phyloP scores from a whole-genome alignment of 2,113 vertebrate species.

The Damaliscus lunatus region DNA sequence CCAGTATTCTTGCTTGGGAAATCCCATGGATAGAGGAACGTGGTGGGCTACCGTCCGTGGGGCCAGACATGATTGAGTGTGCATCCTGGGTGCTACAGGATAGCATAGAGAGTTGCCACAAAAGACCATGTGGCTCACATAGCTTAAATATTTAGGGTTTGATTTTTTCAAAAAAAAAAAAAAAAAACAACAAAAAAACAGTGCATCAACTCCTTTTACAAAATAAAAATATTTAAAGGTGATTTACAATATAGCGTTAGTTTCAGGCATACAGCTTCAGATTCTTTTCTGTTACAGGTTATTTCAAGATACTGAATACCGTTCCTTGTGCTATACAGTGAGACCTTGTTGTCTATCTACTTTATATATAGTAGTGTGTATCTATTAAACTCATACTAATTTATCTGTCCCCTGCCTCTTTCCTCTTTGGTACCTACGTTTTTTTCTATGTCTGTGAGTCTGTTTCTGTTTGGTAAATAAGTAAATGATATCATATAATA shows the following conservation, averaged over 20 bases:
- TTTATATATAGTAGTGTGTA: not conserved
- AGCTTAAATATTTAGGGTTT: not conserved
- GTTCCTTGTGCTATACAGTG: not conserved
- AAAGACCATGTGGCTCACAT: not conserved
- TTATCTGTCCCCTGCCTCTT: not conserved
- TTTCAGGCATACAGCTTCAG: not conserved
- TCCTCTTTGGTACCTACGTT: not conserved
- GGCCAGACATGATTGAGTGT: rapidly evolving
- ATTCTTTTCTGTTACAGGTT: not conserved
- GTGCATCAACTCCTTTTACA: not conserved
- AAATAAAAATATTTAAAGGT: not conserved
- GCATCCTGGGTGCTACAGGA: not conserved
- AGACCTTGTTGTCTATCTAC: not conserved
- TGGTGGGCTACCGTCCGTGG: rapidly evolving
- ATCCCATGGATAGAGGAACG: no score
- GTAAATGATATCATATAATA: not conserved
- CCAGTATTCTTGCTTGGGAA: not conserved
- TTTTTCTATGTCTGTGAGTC: not conserved
- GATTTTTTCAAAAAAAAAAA: not conserved
- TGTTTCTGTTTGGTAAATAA: not conserved
- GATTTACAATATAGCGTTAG: not conserved
- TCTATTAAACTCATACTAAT: not conserved
- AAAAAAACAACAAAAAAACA: not conserved
- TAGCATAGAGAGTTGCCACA: not conserved
- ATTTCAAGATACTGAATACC: not conserved